Conservation (phyloP, 2,888 invertebrate species). For the Orthosia gothica region DNA sequence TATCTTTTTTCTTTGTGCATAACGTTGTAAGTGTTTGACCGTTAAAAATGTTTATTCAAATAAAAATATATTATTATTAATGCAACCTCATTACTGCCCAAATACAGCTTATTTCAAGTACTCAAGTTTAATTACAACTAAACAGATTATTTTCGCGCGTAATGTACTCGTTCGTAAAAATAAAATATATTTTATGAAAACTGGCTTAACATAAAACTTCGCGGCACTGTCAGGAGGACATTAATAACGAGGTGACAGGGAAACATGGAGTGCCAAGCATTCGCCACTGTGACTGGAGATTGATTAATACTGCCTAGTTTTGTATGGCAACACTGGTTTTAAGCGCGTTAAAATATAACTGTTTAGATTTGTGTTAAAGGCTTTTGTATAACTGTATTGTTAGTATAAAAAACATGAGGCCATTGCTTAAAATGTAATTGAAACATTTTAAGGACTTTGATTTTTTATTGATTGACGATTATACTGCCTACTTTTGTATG, state of each 20-base stretch:
- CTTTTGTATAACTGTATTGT: neutral
- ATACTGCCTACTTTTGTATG: no score
- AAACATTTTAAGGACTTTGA: neutral
- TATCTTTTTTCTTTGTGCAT: no score
- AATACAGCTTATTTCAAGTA: neutral
- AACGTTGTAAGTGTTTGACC: no score
- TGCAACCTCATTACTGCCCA: neutral
- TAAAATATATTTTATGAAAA: constrained; percentile 51
- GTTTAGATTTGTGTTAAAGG: constrained; percentile 1
- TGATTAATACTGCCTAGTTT: constrained; percentile 51
- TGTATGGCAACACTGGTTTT: constrained; percentile 19
- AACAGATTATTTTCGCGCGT: constrained; percentile 40
- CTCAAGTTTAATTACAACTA: constrained; percentile 15
- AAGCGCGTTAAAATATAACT: constrained; percentile 28
- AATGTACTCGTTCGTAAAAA: constrained; percentile 46
- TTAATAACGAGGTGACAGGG: constrained; percentile 55
- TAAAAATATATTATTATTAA: no score
- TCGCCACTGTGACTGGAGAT: constrained; percentile 55
- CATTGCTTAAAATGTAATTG: neutral
- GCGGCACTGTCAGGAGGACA: constrained; percentile 51
- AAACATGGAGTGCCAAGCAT: constrained; percentile 64
- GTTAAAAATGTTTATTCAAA: no score
- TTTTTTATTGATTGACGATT: neutral
- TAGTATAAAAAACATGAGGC: neutral
- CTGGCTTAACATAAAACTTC: constrained; percentile 44